Percentiles rank a stretch among this genome's conserved stretches.
phyloP scores from a whole-genome alignment of 2,113 vertebrate species.

The Sebastes fasciatus region DNA sequence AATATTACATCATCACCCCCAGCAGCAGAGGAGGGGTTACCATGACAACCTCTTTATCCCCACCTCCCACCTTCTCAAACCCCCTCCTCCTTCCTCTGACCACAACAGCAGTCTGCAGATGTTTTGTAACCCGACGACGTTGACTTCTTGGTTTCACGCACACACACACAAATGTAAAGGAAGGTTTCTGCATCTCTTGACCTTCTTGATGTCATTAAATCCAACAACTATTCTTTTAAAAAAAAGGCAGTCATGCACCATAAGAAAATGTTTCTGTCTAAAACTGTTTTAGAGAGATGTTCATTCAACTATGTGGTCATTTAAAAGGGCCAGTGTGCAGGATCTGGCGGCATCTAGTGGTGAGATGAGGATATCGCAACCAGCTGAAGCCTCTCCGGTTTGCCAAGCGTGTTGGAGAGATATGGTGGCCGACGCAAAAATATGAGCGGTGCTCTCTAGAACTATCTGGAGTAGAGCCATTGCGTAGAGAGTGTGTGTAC shows the following conservation, averaged over 20 bases:
- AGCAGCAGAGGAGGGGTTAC: slow-evolving; percentile 70
- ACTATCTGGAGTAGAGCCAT: too few species aligned
- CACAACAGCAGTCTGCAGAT: slow-evolving; percentile 50
- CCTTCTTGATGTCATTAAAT: neutral
- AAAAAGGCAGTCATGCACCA: neutral
- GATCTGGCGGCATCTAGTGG: too few species aligned
- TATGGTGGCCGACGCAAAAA: too few species aligned
- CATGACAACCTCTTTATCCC: slow-evolving; percentile 66
- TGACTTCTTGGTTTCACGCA: neutral
- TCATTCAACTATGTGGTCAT: neutral
- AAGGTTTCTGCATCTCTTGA: neutral
- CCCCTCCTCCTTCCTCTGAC: slow-evolving; percentile 6
- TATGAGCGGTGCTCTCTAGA: too few species aligned
- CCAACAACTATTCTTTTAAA: neutral
- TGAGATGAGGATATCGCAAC: too few species aligned
- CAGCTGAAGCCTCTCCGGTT: too few species aligned
- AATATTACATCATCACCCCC: slow-evolving; percentile 65
- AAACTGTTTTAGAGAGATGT: neutral
- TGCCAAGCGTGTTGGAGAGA: too few species aligned
- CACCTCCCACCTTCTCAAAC: neutral
- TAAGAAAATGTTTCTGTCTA: neutral
- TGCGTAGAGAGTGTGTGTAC: too few species aligned
- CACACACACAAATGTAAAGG: neutral
- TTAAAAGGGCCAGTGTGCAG: neutral
- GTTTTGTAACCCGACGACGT: slow-evolving; percentile 24